Percentiles rank a stretch among this genome's conserved stretches.
Conservation (phyloP, 2,888 invertebrate species). For the Neoitamus cyanurus region DNA sequence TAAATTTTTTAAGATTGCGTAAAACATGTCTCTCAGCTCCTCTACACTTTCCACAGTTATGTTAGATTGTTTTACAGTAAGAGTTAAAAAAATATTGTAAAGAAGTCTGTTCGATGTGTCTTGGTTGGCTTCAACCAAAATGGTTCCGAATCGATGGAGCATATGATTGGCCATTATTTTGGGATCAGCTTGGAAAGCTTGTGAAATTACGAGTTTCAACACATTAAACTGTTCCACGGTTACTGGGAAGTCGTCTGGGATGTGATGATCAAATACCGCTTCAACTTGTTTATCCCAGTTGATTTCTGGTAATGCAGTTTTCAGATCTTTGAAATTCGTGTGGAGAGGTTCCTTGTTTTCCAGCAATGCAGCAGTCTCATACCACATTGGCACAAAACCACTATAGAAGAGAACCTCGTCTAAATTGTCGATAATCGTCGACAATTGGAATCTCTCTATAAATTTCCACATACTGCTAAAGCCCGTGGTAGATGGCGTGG, state of each 20-base stretch:
- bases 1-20: background rate
- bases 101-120: background rate
- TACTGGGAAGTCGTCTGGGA: background rate
- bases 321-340: background rate
- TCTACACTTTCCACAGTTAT: background rate
- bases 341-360: too few relatives aligned
- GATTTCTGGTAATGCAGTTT: background rate
- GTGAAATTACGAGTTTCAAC: background rate
- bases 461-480: too few relatives aligned
- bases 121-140: background rate
- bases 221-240: background rate
- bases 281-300: background rate
- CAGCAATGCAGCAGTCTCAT: background rate
- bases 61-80: background rate
- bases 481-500: too few relatives aligned
- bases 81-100: background rate
- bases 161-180: slow-evolving; percentile 1
- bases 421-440: background rate
- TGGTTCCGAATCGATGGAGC: background rate
- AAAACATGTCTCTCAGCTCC: background rate
- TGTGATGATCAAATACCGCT: background rate
- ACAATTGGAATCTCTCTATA: too few relatives aligned
- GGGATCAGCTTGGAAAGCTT: background rate
- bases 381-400: background rate
- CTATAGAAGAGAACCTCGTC: background rate